Evolutionary conservation across 2,888 invertebrate species (phyloP), one percentile per base, ranked within the genome.

Genomic region (Archips crataeganus): DNA sequence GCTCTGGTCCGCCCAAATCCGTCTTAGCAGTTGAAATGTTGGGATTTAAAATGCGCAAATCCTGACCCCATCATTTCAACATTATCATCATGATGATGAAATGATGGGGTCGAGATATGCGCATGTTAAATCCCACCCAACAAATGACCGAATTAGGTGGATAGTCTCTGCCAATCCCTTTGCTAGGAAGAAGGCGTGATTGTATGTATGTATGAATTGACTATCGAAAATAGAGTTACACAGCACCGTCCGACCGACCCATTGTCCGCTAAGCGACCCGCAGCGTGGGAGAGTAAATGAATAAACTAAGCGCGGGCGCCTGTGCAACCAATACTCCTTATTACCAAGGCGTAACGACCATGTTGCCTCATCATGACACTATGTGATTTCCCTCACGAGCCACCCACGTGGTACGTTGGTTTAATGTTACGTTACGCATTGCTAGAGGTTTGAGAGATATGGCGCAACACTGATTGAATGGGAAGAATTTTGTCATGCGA

Each of bases 201-300:
- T 23, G 23, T 23, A 23, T 23, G 23, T 23, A 23, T 23, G 23
- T 23, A 23, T 23, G 23, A 23, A 23, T 73, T 64, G 59, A 70
- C 60, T 70, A 47, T 67, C 23, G 13, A 61, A 60, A 72, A 51
- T 45, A 42, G 42, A 45, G 45, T 3, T 45, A 61, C 51, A 47
- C 60, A 15, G 45, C 15, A 36, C 59, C 64, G 47, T 39, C 39
- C 71, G 11, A 36, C 59, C 64, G 47, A 39, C 39, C 71, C 49
- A 72, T 72, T 72, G 71, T 62, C 61, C 45, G 62, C 62, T 62
- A n/a, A 62, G 45, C 42, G 62, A 45, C 4, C 42, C 62, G 32
- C 32, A 39, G 49, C 78, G 83, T 83, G 82, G 82, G 83, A 80
- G 81, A 79, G 77, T 77, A 74, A 81, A 84, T 85, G 83, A 86